A percentile compares a stretch with the other conserved stretches of the same genome.
phyloP scores from a whole-genome alignment of 1,140 invertebrate genomes.

The Galendromus occidentalis region DNA sequence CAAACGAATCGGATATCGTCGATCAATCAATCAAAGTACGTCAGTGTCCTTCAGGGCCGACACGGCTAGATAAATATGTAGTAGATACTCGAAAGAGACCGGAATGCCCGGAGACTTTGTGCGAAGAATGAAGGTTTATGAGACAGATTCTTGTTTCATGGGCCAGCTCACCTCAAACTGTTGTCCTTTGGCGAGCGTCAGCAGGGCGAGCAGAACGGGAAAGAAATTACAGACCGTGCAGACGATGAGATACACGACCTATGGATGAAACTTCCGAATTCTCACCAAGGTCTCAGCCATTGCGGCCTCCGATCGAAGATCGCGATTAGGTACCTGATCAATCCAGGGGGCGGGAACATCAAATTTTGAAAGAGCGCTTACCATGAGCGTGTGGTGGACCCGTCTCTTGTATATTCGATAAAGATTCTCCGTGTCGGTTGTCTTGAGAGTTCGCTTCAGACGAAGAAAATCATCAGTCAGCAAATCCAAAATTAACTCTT shows the following conservation, averaged over 20 bases:
- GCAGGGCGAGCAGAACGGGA: neutral
- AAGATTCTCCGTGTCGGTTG: neutral
- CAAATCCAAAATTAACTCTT: too few relatives aligned
- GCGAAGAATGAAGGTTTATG: neutral
- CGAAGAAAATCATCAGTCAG: too few relatives aligned
- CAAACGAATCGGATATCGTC: neutral
- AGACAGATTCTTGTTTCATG: neutral
- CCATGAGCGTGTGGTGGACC: constrained; percentile 5
- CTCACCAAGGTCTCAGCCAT: too few relatives aligned
- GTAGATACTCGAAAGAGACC: neutral
- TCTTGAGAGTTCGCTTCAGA: neutral
- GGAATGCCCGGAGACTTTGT: neutral
- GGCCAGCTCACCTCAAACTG: neutral
- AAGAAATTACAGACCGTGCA: neutral
- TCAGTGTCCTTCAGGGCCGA: neutral
- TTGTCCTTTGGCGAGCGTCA: neutral
- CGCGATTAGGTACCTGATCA: too few relatives aligned
- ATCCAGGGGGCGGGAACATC: neutral
- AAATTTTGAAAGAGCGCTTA: neutral
- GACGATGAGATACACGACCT: constrained; percentile 1
- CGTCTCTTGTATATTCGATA: neutral
- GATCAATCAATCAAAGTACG: neutral
- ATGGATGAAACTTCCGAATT: neutral
- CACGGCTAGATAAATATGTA: neutral
- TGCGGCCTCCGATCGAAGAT: too few relatives aligned